phyloP scores from a whole-genome alignment of 2,113 vertebrate species.

The Rhombomys opimus region DNA sequence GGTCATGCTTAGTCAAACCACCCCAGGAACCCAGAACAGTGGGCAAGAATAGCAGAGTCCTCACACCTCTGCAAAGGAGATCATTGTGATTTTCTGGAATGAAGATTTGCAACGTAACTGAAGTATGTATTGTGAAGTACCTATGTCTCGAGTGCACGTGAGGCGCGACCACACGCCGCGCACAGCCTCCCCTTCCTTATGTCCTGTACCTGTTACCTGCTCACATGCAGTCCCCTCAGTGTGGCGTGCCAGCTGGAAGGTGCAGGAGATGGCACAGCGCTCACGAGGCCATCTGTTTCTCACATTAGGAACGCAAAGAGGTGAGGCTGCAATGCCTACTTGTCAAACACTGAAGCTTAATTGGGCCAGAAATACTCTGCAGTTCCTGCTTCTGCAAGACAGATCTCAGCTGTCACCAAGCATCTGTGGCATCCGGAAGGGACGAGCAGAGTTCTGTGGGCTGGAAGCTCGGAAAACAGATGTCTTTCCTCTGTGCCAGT shows the following conservation, averaged over 20 bases:
- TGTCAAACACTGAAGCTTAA: conserved; percentile 74
- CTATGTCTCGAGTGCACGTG: not conserved
- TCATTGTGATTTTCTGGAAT: not conserved
- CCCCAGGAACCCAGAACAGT: not conserved
- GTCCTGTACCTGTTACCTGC: not conserved
- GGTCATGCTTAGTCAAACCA: not conserved
- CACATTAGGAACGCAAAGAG: conserved; percentile 27
- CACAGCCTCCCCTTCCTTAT: not conserved
- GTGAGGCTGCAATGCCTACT: conserved; percentile 54
- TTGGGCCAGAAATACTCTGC: conserved; percentile 78
- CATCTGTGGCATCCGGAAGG: conserved; percentile 78
- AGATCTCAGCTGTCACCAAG: conserved; percentile 69
- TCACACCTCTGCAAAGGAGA: not conserved
- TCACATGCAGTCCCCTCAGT: fast-evolving
- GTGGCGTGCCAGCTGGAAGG: not conserved
- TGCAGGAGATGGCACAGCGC: fast-evolving
- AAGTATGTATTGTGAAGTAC: not conserved
- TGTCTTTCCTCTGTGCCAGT: conserved; percentile 18
- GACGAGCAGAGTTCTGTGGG: conserved; percentile 67
- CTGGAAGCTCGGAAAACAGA: conserved; percentile 63
- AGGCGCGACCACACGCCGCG: not conserved
- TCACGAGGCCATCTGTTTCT: not conserved
- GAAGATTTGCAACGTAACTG: not conserved
- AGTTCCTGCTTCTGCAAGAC: conserved; percentile 74
- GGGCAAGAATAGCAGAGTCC: not conserved